Evolutionary conservation across 1,140 invertebrate genomes (phyloP).

Genomic region (Drosophila gunungcola): DNA sequence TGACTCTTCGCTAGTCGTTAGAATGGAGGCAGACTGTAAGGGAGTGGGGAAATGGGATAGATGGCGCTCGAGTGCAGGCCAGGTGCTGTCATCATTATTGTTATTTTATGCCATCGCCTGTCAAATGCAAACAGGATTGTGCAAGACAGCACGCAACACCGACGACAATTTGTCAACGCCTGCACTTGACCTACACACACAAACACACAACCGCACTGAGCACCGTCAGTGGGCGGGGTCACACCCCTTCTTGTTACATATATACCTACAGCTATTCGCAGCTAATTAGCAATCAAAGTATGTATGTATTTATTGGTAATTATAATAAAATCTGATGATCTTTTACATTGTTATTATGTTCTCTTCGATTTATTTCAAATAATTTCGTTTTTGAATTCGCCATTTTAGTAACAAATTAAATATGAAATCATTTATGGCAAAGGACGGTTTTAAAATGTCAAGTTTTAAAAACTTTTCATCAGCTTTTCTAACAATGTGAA

Average conservation of each 20-base stretch:
- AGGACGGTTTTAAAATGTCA: too few relatives aligned
- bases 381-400: too few relatives aligned
- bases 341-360: too few relatives aligned
- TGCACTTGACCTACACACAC: slow-evolving; percentile 73
- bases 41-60: slow-evolving; percentile 9
- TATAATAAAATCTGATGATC: too few relatives aligned
- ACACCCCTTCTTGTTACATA: not conserved
- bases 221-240: not conserved
- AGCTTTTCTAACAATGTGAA: too few relatives aligned
- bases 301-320: too few relatives aligned
- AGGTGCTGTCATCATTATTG: slow-evolving; percentile 48
- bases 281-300: not conserved
- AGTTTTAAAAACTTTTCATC: too few relatives aligned
- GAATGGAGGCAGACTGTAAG: not conserved
- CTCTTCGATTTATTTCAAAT: too few relatives aligned
- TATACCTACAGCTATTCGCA: not conserved
- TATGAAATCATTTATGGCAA: too few relatives aligned
- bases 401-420: too few relatives aligned
- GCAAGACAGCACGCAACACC: slow-evolving; percentile 43
- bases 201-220: not conserved
- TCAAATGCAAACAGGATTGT: slow-evolving; percentile 73
- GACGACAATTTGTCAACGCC: slow-evolving; percentile 71
- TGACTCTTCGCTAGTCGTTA: not conserved
- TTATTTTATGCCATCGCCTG: slow-evolving; percentile 72
- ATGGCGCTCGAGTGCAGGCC: slow-evolving; percentile 28